Evolutionary conservation across 2,797 vertebrate genomes (phyloP), one percentile per base, ranked within the genome.

Genomic region (Phataginus tetradactyla): DNA sequence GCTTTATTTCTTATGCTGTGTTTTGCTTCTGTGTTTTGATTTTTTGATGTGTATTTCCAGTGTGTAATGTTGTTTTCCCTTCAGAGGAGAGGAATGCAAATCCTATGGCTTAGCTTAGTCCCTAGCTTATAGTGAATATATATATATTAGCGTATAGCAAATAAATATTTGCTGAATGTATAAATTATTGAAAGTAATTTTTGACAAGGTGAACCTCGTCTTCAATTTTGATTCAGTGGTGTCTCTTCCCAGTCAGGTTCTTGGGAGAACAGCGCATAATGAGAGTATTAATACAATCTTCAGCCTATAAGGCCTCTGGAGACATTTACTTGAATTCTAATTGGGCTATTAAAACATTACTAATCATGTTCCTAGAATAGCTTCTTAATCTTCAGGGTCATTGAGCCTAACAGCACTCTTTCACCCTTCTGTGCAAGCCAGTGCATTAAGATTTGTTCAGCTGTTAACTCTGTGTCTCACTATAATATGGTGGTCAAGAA

Each of bases 301-400:
- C 37, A 96, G 55, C 13, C 64, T 86, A 42, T 71, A 84, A 42
- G 29, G 11, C 2, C 61, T 94, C 83, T 94, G 39, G 17, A 25
- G 51, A 96, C 34, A 94, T 96, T 96, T 92, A 75, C 51, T 95
- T 94, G 69, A 95, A 93, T 93, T 96, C 21, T 87, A 94, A 83
- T 53, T 96, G 61, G 17, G 17, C 66, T 95, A 92, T 49, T 90
- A 80, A 85, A 92, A 86, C 78, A 92, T 83, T 86, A 86, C 74
- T 88, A 57, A 94, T 87, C 39, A 86, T 66, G 21, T 88, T 96
- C 27, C 64, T 96, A 91, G n/a, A 90, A 96, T 71, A 95, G 72
- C 13, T 71, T 94, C 71, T 91, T 53, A 93, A 79, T 83, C 25
- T 34, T 94, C 68, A 61, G 51, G 15, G 51, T 86, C 18, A 78